Evolutionary conservation across 2,888 invertebrate genomes (phyloP).

Genomic region (Neoaliturus tenellus): DNA sequence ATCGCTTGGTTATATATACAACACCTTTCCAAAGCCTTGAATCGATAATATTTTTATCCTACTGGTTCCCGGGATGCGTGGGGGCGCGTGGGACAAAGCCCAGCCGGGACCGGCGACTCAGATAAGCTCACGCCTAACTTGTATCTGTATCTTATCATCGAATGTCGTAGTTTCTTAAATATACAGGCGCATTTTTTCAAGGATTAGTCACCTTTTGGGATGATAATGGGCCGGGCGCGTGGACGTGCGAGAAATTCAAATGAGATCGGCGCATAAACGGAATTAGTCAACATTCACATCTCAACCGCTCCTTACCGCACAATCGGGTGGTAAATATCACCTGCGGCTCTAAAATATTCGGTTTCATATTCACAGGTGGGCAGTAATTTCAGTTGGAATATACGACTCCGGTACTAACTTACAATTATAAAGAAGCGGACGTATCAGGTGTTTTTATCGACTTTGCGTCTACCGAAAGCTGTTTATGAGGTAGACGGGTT

Average conservation of each 20-base stretch:
- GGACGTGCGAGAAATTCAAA: conserved; percentile 7
- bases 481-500: too few species aligned
- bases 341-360: not conserved
- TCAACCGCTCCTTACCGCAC: not conserved
- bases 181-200: not conserved
- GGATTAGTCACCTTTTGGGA: not conserved
- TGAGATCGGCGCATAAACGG: not conserved
- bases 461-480: too few species aligned
- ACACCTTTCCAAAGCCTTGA: not conserved
- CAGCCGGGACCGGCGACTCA: not conserved
- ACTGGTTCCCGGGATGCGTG: not conserved
- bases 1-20: too few species aligned
- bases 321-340: not conserved
- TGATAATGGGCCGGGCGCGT: not conserved
- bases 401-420: not conserved
- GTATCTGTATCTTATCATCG: not conserved
- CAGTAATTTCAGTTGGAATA: not conserved
- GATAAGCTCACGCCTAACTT: not conserved
- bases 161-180: not conserved
- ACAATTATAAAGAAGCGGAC: not conserved
- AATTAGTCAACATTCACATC: conserved; percentile 32
- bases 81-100: not conserved
- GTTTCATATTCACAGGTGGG: not conserved
- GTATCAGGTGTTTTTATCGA: not conserved
- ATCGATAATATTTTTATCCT: not conserved